These are phyloP conservation scores for Zaprionus inermis DNA, from an alignment of 1,140 invertebrate species.

Conservation along the genomic window DNA sequence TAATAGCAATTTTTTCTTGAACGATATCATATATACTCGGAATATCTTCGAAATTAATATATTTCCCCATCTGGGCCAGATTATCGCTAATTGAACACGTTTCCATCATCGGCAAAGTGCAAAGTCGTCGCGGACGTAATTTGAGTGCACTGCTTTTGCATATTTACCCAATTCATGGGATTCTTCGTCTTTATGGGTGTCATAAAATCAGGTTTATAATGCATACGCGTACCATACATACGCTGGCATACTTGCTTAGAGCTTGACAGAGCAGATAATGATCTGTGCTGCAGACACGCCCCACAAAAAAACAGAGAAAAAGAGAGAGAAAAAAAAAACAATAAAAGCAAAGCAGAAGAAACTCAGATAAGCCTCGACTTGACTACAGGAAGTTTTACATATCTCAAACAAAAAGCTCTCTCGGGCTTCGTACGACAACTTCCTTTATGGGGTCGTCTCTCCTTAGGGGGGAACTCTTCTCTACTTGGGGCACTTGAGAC, in stretches of 20 bases:
- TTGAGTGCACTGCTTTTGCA: conserved; percentile 1
- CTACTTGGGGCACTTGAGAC: conserved; percentile 67
- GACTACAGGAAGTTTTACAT: conserved; percentile 79
- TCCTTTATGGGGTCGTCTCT: conserved; percentile 54
- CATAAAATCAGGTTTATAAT: conserved; percentile 40
- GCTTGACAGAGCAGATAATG: conserved; percentile 41
- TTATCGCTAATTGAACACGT: conserved; percentile 22
- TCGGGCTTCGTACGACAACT: conserved; percentile 58
- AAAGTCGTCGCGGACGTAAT: conserved; percentile 1
- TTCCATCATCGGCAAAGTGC: neutral
- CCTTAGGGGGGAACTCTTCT: conserved; percentile 15
- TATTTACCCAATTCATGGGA: conserved; percentile 15
- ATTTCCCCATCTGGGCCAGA: neutral
- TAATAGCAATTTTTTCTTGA: no score
- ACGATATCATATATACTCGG: no score
- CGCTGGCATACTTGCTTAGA: conserved; percentile 12
- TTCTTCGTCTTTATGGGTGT: conserved; percentile 27
- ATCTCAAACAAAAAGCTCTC: conserved; percentile 71
- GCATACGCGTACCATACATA: neutral
- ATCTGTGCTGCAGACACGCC: conserved; percentile 59
- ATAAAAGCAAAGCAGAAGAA: neutral
- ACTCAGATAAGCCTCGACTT: conserved; percentile 57
- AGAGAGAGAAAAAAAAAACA: conserved; percentile 7
- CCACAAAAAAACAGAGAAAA: conserved; percentile 18
- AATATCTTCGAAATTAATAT: no score